Base-by-base conservation (phyloP, 2,797 vertebrate genomes). In the Ptychadena robeensis region DNA sequence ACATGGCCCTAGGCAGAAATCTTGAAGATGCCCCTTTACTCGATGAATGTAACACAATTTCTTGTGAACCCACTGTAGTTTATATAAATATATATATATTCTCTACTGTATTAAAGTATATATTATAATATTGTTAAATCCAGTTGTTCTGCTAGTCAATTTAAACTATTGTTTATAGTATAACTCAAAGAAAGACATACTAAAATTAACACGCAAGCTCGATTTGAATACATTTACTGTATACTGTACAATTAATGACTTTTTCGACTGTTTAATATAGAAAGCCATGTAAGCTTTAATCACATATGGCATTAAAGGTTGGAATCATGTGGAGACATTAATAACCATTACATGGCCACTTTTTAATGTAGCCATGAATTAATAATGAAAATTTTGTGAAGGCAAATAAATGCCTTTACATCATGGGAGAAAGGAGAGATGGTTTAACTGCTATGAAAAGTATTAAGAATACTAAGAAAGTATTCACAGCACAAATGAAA, bases 281-380 rank as follows among this genome's bases (percentile, higher is more conserved):
- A 3, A 37, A n/a, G 31, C 5, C 40, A 25, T 76, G 38, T 65
- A 34, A 64, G 25, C 14, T 65, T 48, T 15, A 76, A 48, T 68
- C 65, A 79, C 48, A 30, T 68, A 59, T 79, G 65, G 69, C 14
- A 79, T 79, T 69, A 59, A 27, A 25, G 64, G 65, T 35, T 28
- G 32, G 15, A 15, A 25, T 69, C 76, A 37, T 68, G 44, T 78
- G 22, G 75, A 53, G 44, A 48, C 75, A 78, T 78, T 35, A 70
- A 80, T 71, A 71, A 9, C 71, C 15, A 80, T 70, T 63, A 63
- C 53, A 71, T 71, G 35, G 22, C 4, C 22, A 9, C 53, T 71
- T 67, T 70, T 72, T 80, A 9, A 71, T 72, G 68, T 65, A 72
- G 66, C 68, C 25, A 71, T 71, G 35, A 64, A 80, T 71, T 71